Evolutionary conservation across 2,797 vertebrate genomes (phyloP).

Genomic region (Poeciliopsis gracilis): DNA sequence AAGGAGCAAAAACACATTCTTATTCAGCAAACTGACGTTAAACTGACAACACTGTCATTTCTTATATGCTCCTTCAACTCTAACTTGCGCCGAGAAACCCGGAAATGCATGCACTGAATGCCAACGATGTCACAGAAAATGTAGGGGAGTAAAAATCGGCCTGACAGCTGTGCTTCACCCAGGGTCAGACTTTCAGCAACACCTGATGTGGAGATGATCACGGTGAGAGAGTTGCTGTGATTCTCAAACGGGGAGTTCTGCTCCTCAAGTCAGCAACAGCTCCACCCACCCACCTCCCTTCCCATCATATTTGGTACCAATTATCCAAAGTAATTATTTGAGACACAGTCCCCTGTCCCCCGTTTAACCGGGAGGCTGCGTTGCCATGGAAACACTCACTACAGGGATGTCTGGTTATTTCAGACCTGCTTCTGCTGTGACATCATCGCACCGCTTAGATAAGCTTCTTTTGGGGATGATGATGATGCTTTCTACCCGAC

Average conservation of each 20-base stretch:
- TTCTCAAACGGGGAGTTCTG: conserved; percentile 26
- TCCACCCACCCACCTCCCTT: conserved; percentile 5
- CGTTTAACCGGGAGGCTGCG: conserved; percentile 64
- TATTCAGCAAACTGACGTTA: conserved; percentile 39
- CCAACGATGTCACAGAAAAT: not conserved
- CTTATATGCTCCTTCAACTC: conserved; percentile 2
- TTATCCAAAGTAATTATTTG: conserved; percentile 71
- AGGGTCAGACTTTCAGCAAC: conserved; percentile 16
- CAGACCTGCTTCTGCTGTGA: conserved; percentile 60
- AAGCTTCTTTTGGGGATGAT: conserved; percentile 51
- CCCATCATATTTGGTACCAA: conserved; percentile 48
- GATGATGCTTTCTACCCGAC: conserved; percentile 34
- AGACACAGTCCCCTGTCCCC: conserved; percentile 57
- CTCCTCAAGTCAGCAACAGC: conserved; percentile 47
- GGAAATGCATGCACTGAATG: conserved; percentile 2
- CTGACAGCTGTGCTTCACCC: conserved; percentile 2
- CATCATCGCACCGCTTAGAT: conserved; percentile 63
- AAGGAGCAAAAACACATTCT: conserved; percentile 52
- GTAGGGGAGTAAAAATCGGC: not conserved
- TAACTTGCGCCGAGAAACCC: conserved; percentile 2
- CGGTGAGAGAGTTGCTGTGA: conserved; percentile 15
- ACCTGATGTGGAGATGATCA: conserved; percentile 16
- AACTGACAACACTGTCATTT: conserved; percentile 29
- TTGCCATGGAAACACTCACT: conserved; percentile 77
- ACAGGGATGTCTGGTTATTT: conserved; percentile 71